Conservation (phyloP, 2,113 vertebrate species). For the Bucco capensis region DNA sequence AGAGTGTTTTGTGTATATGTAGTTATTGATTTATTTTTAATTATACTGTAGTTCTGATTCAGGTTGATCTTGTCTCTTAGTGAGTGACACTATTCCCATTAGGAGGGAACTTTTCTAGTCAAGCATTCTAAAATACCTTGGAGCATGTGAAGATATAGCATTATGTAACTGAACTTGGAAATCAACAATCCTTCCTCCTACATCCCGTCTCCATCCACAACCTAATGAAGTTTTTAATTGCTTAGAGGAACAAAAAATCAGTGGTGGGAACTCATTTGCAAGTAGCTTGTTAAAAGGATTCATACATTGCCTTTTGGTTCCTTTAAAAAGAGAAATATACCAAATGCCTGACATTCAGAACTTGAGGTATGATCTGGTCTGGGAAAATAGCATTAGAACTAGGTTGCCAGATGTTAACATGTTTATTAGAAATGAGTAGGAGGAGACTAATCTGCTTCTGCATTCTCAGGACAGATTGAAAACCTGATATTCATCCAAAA, state of each 20-base stretch:
- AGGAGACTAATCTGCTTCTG: constrained; percentile 59
- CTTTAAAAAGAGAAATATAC: neutral
- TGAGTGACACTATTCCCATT: too few species aligned
- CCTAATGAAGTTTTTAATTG: neutral
- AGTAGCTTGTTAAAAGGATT: neutral
- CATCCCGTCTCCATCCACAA: neutral
- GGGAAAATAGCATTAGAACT: neutral
- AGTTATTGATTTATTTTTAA: neutral
- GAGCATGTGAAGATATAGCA: neutral
- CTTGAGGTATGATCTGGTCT: neutral
- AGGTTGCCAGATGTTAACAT: constrained; percentile 61
- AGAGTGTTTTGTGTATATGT: neutral
- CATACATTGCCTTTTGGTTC: neutral
- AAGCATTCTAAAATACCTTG: neutral
- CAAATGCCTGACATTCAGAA: neutral
- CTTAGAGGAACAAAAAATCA: neutral
- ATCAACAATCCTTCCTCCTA: neutral
- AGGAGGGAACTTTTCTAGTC: neutral
- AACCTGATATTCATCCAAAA: constrained; percentile 44
- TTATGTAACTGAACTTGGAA: neutral
- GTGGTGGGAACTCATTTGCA: neutral
- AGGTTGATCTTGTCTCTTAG: neutral
- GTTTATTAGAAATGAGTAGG: constrained; percentile 39
- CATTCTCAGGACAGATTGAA: constrained; percentile 43
- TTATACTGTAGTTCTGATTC: neutral